These are phyloP conservation scores for Mycetomoellerius zeteki DNA, from an alignment of 1,140 invertebrate genomes.

Conservation along the genomic window DNA sequence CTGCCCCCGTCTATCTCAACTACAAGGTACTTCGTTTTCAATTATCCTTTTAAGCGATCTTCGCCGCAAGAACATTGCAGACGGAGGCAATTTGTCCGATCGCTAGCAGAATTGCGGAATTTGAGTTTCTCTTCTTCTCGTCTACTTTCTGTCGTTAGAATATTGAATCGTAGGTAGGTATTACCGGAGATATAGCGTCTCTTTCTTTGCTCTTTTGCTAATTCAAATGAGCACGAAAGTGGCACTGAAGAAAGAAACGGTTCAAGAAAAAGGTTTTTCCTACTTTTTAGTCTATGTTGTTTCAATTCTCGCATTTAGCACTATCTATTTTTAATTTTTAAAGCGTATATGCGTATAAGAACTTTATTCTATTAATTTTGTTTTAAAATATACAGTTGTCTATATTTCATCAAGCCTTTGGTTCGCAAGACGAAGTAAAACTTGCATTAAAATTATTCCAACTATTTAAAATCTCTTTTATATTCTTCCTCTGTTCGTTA, in stretches of 20 bases:
- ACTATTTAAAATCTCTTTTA: constrained; percentile 41
- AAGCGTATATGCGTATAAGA: background rate
- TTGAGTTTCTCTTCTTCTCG: constrained; percentile 32
- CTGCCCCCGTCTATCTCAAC: constrained; percentile 36
- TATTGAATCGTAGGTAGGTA: constrained; percentile 39
- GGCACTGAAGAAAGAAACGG: background rate
- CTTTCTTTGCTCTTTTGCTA: constrained; percentile 18
- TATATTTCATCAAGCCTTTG: background rate
- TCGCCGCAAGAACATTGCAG: constrained; percentile 49
- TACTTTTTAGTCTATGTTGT: background rate
- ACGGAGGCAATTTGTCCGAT: constrained; percentile 74
- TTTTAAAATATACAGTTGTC: background rate
- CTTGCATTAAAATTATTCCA: constrained; percentile 14
- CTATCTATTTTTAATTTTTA: background rate
- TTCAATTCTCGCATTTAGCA: background rate
- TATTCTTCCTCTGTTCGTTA: background rate
- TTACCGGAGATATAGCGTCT: background rate
- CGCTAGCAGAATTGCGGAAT: constrained; percentile 49
- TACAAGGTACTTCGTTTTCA: constrained; percentile 69
- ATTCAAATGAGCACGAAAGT: constrained; percentile 26
- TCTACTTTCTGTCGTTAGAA: background rate
- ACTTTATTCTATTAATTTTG: background rate
- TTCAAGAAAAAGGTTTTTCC: background rate
- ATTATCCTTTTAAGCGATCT: constrained; percentile 73
- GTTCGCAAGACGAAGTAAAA: background rate